phyloP scores from a whole-genome alignment of 1,140 invertebrate genomes.

The Leptonema lineaticorne region DNA sequence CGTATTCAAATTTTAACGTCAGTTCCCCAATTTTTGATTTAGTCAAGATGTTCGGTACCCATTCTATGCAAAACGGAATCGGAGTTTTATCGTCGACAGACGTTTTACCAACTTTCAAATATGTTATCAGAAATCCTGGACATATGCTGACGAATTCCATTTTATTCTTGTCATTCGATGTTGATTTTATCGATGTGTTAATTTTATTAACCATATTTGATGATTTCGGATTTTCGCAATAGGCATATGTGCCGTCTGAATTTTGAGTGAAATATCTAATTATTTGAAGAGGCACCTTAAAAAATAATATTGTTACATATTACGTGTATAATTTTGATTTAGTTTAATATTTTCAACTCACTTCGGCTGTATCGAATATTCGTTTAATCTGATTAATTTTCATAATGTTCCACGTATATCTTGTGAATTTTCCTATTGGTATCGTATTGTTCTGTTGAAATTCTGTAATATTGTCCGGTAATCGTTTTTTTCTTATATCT shows the following conservation, averaged over 20 bases:
- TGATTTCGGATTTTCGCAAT: conserved; percentile 57
- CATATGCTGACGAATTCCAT: conserved; percentile 59
- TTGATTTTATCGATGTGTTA: not conserved
- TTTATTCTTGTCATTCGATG: conserved; percentile 53
- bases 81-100: conserved; percentile 62
- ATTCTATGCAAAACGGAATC: conserved; percentile 74
- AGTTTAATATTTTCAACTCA: conserved; percentile 45
- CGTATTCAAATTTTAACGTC: conserved; percentile 47
- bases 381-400: conserved; percentile 74
- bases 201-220: too few relatives aligned
- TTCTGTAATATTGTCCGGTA: conserved; percentile 64
- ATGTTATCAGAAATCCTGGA: conserved; percentile 69
- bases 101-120: conserved; percentile 69
- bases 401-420: conserved; percentile 74
- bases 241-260: conserved; percentile 63
- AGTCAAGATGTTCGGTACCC: conserved; percentile 75
- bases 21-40: conserved; percentile 68
- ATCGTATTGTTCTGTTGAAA: conserved; percentile 64
- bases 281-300: conserved; percentile 64
- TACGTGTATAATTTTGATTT: not conserved
- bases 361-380: conserved; percentile 72
- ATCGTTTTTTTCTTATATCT: conserved; percentile 65
- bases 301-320: conserved; percentile 26
- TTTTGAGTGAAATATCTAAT: conserved; percentile 69
- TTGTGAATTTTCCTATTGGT: conserved; percentile 70